Evolutionary conservation across 2,113 vertebrate species (phyloP).

Genomic region (Tor tambroides): DNA sequence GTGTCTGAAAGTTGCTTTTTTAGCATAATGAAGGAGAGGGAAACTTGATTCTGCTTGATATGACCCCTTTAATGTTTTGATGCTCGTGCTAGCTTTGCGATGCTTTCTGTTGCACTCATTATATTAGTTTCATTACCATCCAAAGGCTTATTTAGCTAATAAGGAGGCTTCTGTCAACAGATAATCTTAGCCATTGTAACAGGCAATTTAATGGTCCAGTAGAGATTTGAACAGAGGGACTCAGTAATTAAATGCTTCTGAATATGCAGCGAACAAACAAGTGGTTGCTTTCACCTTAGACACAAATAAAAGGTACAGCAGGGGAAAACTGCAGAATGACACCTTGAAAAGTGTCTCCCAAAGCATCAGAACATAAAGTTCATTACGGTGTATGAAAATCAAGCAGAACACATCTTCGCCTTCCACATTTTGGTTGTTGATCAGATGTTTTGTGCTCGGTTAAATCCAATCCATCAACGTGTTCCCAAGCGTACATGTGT

Average conservation of each 20-base stretch:
- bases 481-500: slow-evolving; percentile 54
- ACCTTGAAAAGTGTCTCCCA: slow-evolving; percentile 19
- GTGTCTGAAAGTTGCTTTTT: neutral
- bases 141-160: slow-evolving; percentile 30
- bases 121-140: slow-evolving; percentile 20
- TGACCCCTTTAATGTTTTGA: neutral
- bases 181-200: slow-evolving; percentile 18
- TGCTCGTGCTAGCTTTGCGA: neutral
- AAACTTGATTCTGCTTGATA: neutral
- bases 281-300: neutral
- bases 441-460: slow-evolving; percentile 64
- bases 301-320: neutral
- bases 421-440: slow-evolving; percentile 44
- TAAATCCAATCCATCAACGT: slow-evolving; percentile 71
- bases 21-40: neutral
- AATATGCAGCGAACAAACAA: slow-evolving; percentile 8
- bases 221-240: slow-evolving; percentile 32
- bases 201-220: slow-evolving; percentile 33
- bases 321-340: neutral
- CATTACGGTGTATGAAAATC: neutral
- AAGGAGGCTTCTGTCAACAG: slow-evolving; percentile 29
- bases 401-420: slow-evolving; percentile 51
- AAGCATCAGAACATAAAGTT: slow-evolving; percentile 9
- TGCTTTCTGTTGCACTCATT: slow-evolving; percentile 5
- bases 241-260: slow-evolving; percentile 36